Conservation (phyloP, 2,888 invertebrate genomes). For the Philaethria dido region DNA sequence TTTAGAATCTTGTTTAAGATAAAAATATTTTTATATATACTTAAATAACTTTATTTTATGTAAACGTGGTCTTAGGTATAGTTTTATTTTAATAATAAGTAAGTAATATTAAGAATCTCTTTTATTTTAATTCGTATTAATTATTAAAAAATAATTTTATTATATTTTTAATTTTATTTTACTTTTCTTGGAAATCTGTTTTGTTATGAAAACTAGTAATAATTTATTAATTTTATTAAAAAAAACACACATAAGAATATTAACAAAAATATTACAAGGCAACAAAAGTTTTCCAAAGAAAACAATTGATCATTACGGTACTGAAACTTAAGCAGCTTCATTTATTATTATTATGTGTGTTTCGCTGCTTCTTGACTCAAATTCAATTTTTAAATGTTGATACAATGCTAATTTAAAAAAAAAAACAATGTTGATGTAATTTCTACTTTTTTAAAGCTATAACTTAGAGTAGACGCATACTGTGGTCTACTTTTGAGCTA, state of each 20-base stretch:
- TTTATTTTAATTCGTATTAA: neutral
- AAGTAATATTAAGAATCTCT: neutral
- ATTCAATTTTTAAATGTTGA: too few species aligned
- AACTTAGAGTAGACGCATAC: too few species aligned
- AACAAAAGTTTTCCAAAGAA: neutral
- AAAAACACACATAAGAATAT: too few species aligned
- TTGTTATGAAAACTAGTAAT: neutral
- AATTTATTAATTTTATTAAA: neutral
- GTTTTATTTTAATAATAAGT: neutral
- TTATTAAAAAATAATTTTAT: neutral
- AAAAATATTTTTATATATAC: neutral
- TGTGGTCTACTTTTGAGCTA: too few species aligned
- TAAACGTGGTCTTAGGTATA: neutral
- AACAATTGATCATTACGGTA: slow-evolving; percentile 10
- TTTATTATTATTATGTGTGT: too few species aligned
- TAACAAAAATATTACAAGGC: too few species aligned
- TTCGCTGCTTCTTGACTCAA: too few species aligned
- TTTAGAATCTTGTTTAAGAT: neutral
- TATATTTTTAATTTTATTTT: neutral
- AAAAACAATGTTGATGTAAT: too few species aligned
- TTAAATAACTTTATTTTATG: neutral
- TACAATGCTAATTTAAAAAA: too few species aligned
- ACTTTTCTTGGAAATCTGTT: too few species aligned
- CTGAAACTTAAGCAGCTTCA: neutral
- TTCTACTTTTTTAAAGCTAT: too few species aligned